phyloP scores from a whole-genome alignment of 1,140 invertebrate species.

The Platyura marginata region DNA sequence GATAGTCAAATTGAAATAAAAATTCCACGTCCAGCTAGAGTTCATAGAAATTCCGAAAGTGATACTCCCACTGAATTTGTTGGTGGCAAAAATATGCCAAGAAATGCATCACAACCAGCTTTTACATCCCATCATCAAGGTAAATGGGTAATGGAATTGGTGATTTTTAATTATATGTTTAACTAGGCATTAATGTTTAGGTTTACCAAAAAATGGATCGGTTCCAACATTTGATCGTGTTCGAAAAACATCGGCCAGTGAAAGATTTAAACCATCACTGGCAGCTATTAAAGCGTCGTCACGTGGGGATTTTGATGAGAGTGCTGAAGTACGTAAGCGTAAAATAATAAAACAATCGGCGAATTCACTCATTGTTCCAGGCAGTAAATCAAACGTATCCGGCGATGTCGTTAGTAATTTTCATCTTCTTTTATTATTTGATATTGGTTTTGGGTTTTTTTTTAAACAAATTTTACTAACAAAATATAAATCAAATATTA shows the following conservation, averaged over 20 bases:
- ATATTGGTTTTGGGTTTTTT: no score
- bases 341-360: slow-evolving; percentile 26
- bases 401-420: slow-evolving; percentile 27
- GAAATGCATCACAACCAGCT: slow-evolving; percentile 68
- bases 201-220: slow-evolving; percentile 69
- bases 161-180: no score
- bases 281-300: slow-evolving; percentile 53
- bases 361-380: slow-evolving; percentile 26
- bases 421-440: background rate
- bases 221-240: slow-evolving; percentile 74
- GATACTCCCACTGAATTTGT: slow-evolving; percentile 10
- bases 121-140: slow-evolving; percentile 58
- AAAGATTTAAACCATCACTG: slow-evolving; percentile 57
- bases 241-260: slow-evolving; percentile 56
- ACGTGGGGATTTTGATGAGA: slow-evolving; percentile 35
- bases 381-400: slow-evolving; percentile 28
- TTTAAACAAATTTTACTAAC: no score
- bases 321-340: slow-evolving; percentile 23
- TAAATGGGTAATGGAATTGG: no score
- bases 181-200: no score
- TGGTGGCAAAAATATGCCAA: slow-evolving; percentile 35
- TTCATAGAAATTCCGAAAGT: slow-evolving; percentile 18
- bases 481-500: no score
- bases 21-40: slow-evolving; percentile 9
- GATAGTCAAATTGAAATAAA: slow-evolving; percentile 16